These are phyloP conservation scores for Thaleichthys pacificus DNA, from an alignment of 2,797 vertebrate species.

Conservation along the genomic window DNA sequence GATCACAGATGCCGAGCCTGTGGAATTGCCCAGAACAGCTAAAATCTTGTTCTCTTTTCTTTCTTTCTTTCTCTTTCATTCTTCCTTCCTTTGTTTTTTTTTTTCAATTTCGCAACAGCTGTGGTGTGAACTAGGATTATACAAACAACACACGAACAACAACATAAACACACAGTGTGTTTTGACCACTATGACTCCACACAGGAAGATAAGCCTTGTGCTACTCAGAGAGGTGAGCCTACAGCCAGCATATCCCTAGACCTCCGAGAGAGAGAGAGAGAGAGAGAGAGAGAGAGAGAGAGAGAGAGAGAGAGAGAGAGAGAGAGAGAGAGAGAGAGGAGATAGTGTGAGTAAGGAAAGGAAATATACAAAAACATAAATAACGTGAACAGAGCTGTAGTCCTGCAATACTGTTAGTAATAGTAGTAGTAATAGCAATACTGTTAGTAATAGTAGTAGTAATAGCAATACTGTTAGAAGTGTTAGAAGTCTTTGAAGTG, in stretches of 20 bases:
- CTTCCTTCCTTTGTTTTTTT: neutral
- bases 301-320: constrained; percentile 8
- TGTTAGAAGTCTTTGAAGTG: no score
- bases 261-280: neutral
- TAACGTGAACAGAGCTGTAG: no score
- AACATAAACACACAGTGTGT: neutral
- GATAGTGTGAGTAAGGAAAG: neutral
- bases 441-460: no score
- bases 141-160: neutral
- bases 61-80: neutral
- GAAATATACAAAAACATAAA: no score
- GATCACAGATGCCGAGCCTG: constrained; percentile 53
- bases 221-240: no score
- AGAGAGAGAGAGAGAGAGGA: constrained; percentile 12
- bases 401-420: no score
- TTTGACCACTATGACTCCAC: neutral
- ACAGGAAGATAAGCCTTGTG: no score
- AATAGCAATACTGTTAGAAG: no score
- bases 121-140: neutral
- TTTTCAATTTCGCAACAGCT: neutral
- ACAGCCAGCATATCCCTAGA: no score
- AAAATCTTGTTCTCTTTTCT: constrained; percentile 17
- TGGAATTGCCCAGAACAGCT: constrained; percentile 52
- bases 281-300: no score
- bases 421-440: no score